Percentiles rank a stretch among this genome's conserved stretches.
phyloP scores from a whole-genome alignment of 2,888 invertebrate species.

The Nephrotoma appendiculata region DNA sequence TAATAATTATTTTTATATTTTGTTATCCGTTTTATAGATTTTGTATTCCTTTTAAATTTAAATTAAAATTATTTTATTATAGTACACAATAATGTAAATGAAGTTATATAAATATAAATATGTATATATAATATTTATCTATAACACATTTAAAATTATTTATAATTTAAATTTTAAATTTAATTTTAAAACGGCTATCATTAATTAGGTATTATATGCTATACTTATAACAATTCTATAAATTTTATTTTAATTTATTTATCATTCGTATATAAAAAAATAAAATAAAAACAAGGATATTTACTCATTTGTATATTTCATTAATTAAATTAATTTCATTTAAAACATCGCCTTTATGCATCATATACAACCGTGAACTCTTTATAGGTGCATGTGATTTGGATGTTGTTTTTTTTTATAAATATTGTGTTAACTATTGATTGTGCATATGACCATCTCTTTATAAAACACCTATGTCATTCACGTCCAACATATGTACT shows the following conservation, averaged over 20 bases:
- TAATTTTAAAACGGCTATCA: neutral
- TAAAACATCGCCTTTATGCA: neutral
- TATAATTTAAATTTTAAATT: neutral
- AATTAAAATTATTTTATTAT: neutral
- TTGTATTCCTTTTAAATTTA: neutral
- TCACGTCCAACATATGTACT: neutral
- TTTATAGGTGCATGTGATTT: neutral
- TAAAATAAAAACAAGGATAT: neutral
- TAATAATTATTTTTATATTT: neutral
- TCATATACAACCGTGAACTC: neutral
- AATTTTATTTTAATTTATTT: neutral
- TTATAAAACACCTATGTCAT: neutral
- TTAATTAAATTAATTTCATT: neutral
- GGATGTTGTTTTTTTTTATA: neutral
- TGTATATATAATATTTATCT: neutral
- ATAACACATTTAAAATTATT: neutral
- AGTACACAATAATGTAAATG: neutral
- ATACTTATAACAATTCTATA: neutral
- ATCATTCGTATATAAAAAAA: neutral
- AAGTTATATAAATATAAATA: neutral
- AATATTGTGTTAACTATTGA: neutral
- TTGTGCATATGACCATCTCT: neutral
- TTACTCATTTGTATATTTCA: neutral
- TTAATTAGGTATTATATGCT: neutral
- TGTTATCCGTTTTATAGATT: neutral